A percentile compares a stretch with the other conserved stretches of the same genome.
Evolutionary conservation across 2,113 vertebrate species (phyloP).

Genomic region (Delphinapterus leucas): DNA sequence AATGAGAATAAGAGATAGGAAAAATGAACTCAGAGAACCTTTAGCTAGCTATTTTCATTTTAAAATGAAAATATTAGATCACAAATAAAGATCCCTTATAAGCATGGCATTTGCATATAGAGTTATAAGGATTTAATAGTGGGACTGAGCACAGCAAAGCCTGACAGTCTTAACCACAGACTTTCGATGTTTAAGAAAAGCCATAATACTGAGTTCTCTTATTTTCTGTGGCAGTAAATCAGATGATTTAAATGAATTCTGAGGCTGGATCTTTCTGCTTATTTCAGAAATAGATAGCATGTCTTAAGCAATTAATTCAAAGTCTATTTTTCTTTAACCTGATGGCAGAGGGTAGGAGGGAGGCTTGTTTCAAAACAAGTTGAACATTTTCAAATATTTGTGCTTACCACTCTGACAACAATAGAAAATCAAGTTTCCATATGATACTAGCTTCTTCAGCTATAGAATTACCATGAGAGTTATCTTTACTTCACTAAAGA

Average conservation of each 20-base stretch:
- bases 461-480: slow-evolving; percentile 38
- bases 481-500: slow-evolving; percentile 31
- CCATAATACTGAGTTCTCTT: slow-evolving; percentile 21
- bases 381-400: slow-evolving; percentile 66
- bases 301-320: slow-evolving; percentile 74
- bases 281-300: slow-evolving; percentile 79
- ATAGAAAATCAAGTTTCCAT: slow-evolving; percentile 49
- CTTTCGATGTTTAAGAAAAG: slow-evolving; percentile 12
- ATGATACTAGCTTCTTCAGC: slow-evolving; percentile 44
- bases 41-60: background rate
- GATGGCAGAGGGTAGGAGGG: slow-evolving; percentile 13
- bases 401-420: slow-evolving; percentile 55
- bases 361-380: slow-evolving; percentile 62
- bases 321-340: slow-evolving; percentile 72
- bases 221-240: slow-evolving; percentile 61
- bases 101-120: slow-evolving; percentile 19
- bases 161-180: slow-evolving; percentile 48
- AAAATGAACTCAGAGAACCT: slow-evolving; percentile 10
- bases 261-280: slow-evolving; percentile 69
- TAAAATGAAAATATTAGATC: slow-evolving; percentile 44
- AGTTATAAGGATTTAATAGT: slow-evolving; percentile 51
- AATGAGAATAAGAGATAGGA: slow-evolving; percentile 36
- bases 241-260: slow-evolving; percentile 75
- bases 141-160: slow-evolving; percentile 19
- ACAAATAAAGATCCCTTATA: background rate